Percentiles rank a stretch among this genome's conserved stretches.
Evolutionary conservation across 1,140 invertebrate species (phyloP).

Genomic region (Himalopsyche phryganea): DNA sequence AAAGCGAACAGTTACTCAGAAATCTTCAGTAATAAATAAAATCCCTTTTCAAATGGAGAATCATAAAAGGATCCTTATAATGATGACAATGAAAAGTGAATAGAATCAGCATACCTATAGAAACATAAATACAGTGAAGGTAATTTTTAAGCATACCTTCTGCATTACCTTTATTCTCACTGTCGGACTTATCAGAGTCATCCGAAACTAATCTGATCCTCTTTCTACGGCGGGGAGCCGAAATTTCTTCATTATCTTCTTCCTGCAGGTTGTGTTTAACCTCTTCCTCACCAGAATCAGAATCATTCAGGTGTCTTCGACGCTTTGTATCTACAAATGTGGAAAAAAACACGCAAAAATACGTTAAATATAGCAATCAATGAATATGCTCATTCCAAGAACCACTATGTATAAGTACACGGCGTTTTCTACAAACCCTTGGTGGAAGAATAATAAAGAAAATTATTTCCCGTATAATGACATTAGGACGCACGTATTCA

Average conservation of each 20-base stretch:
- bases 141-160: slow-evolving; percentile 31
- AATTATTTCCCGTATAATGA: too few relatives aligned
- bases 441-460: too few relatives aligned
- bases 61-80: too few relatives aligned
- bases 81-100: too few relatives aligned
- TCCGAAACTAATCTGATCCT: slow-evolving; percentile 47
- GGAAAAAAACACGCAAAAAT: not conserved
- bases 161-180: slow-evolving; percentile 45
- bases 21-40: too few relatives aligned
- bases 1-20: too few relatives aligned
- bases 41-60: too few relatives aligned
- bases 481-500: too few relatives aligned
- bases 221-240: slow-evolving; percentile 38
- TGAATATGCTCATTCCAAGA: not conserved
- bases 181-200: slow-evolving; percentile 50
- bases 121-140: too few relatives aligned
- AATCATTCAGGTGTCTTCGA: not conserved
- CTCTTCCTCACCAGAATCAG: slow-evolving; percentile 5
- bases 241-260: slow-evolving; percentile 38
- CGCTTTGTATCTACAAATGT: not conserved
- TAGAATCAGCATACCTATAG: too few relatives aligned
- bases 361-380: not conserved
- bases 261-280: slow-evolving; percentile 37
- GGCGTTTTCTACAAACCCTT: too few relatives aligned
- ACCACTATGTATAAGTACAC: not conserved